Evolutionary conservation across 2,113 vertebrate genomes (phyloP), one percentile per base, ranked within the genome.

Genomic region (Harpagus bidentatus): DNA sequence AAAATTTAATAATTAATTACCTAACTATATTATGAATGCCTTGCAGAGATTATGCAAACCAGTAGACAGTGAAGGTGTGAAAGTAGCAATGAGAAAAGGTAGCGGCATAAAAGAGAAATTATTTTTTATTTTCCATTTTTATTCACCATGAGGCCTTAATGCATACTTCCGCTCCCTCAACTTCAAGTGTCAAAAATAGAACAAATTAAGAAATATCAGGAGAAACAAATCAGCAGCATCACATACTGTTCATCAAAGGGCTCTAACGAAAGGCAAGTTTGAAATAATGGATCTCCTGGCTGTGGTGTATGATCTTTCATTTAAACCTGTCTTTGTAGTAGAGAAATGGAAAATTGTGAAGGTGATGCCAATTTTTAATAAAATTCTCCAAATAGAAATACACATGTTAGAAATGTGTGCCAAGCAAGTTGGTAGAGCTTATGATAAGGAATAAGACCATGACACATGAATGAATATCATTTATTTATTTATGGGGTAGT

Each of bases 21-120:
- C 4, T 50, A 62, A 42, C 3, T 48, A 4, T 26, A 12, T 56
- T 47, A 23, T 62, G 6, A 80, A 66, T 53, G 5, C 4, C 72
- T 81, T 70, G 20, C 28, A 45, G 32, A 56, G 16, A 56, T 32
- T 74, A 52, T 65, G 48, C 29, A 88, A 66, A 58, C 13, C 55
- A 71, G 38, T 34, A 38, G 45, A 28, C 9, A 65, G 69, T 48
- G 38, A 70, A 78, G 17, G 13, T 70, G 53, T 77, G 43, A 94
- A 89, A 73, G 36, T 8, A 70, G 7, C 23, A 70, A 13, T 1
- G 7, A 89, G n/a, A 71, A 61, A 84, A 86, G 3, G 6, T 31
- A 86, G 48, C 8, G n/a, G 6, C 0, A 0, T n/a, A 50, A 74
- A 84, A 71, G 11, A 59, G 21, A 86, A 84, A 84, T 53, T 0